Conservation (phyloP, 1,140 invertebrate genomes). For the Ips typographus region DNA sequence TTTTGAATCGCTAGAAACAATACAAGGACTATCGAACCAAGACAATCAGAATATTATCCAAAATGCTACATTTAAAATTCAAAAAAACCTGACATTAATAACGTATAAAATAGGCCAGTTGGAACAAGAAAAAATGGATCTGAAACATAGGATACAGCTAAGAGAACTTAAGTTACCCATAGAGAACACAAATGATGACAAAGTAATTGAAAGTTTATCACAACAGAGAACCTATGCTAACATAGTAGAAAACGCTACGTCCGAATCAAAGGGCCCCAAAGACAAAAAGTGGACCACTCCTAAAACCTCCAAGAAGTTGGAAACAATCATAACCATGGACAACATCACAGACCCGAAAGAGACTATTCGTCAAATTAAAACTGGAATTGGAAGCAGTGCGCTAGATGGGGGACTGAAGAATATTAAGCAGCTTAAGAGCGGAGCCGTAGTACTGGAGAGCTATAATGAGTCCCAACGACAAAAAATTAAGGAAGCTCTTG, state of each 20-base stretch:
- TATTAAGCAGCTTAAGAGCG: constrained; percentile 4
- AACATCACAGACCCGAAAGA: constrained; percentile 1
- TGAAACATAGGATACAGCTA: too few species aligned
- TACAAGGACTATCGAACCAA: too few species aligned
- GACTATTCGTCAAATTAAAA: not conserved
- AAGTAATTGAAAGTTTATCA: too few species aligned
- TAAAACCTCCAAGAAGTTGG: not conserved
- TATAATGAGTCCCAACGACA: constrained; percentile 1
- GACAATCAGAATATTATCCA: too few species aligned
- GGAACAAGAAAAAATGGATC: too few species aligned
- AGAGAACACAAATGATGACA: too few species aligned
- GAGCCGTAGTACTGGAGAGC: constrained; percentile 2
- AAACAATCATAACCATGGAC: not conserved
- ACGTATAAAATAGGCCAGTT: too few species aligned
- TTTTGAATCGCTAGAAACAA: too few species aligned
- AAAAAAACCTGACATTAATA: too few species aligned
- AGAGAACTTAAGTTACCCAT: too few species aligned
- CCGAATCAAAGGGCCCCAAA: not conserved
- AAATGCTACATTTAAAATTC: too few species aligned
- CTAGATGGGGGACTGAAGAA: not conserved
- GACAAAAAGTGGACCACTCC: not conserved
- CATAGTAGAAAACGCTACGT: not conserved
- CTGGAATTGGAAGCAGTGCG: not conserved
- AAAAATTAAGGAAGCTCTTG: not conserved
- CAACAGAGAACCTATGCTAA: too few species aligned